Percentiles rank a stretch among this genome's conserved stretches.
Conservation (phyloP, 1,140 invertebrate species). For the Trinorchestia longiramus region DNA sequence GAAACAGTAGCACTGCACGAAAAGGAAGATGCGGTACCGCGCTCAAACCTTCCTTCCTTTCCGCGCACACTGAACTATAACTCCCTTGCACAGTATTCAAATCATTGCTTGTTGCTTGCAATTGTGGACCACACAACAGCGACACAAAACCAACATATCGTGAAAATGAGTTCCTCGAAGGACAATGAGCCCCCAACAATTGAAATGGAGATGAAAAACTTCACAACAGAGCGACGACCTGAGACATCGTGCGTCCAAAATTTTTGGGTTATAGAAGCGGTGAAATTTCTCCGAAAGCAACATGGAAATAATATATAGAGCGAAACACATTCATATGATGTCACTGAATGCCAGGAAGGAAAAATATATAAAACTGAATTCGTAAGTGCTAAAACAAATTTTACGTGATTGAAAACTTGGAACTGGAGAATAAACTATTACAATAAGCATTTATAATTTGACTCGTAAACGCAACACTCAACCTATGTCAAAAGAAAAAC, state of each 20-base stretch:
- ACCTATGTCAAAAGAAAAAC: no score
- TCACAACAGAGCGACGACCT: background rate
- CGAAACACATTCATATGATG: background rate
- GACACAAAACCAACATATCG: conserved; percentile 27
- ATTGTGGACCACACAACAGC: background rate
- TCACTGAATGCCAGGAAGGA: background rate
- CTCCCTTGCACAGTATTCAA: conserved; percentile 23
- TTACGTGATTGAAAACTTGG: no score
- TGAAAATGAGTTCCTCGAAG: background rate
- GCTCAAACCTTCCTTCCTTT: conserved; percentile 28
- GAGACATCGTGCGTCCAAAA: background rate
- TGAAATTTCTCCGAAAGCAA: background rate
- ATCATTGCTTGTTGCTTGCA: conserved; percentile 43
- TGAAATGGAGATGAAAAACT: conserved; percentile 39
- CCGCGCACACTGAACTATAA: conserved; percentile 10
- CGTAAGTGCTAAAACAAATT: no score
- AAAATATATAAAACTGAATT: background rate
- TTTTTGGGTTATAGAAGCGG: background rate
- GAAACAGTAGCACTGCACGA: conserved; percentile 47
- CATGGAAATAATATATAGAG: background rate
- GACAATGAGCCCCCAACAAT: conserved; percentile 13
- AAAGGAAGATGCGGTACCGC: conserved; percentile 18
- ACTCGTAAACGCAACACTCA: no score
- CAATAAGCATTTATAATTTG: no score
- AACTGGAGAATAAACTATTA: no score